A percentile compares a stretch with the other conserved stretches of the same genome.
Evolutionary conservation across 1,140 invertebrate genomes (phyloP).

Genomic region (Diprion similis): DNA sequence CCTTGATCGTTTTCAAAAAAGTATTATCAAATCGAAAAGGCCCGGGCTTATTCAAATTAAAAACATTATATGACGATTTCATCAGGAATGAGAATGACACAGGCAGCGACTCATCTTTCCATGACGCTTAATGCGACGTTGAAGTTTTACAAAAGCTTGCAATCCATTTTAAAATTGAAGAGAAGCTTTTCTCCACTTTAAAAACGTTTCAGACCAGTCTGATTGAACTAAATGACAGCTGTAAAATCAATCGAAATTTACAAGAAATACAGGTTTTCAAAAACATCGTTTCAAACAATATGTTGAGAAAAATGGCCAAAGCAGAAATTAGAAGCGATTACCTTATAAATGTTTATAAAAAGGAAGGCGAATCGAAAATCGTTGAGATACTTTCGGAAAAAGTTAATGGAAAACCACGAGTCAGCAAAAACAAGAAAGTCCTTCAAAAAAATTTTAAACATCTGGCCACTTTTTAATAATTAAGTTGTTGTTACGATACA

Average conservation of each 20-base stretch:
- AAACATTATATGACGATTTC: background rate
- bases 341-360: background rate
- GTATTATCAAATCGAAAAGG: constrained; percentile 21
- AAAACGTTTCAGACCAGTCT: constrained; percentile 16
- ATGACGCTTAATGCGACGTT: background rate
- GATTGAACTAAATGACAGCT: constrained; percentile 10
- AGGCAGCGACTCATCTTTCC: too few relatives aligned
- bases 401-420: constrained; percentile 22
- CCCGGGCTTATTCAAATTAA: constrained; percentile 21
- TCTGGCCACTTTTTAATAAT: too few relatives aligned
- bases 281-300: constrained; percentile 19
- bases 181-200: background rate
- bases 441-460: constrained; percentile 20
- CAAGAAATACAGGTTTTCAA: constrained; percentile 19
- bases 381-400: constrained; percentile 17
- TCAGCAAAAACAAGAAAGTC: constrained; percentile 25
- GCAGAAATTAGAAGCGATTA: background rate
- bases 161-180: background rate
- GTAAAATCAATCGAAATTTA: constrained; percentile 6
- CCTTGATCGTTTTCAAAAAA: constrained; percentile 19
- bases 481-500: too few relatives aligned
- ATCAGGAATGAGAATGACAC: background rate
- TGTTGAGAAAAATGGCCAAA: constrained; percentile 25
- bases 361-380: constrained; percentile 14
- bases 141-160: background rate